phyloP scores from a whole-genome alignment of 2,888 invertebrate species.

The Eristalinus sepulchralis region DNA sequence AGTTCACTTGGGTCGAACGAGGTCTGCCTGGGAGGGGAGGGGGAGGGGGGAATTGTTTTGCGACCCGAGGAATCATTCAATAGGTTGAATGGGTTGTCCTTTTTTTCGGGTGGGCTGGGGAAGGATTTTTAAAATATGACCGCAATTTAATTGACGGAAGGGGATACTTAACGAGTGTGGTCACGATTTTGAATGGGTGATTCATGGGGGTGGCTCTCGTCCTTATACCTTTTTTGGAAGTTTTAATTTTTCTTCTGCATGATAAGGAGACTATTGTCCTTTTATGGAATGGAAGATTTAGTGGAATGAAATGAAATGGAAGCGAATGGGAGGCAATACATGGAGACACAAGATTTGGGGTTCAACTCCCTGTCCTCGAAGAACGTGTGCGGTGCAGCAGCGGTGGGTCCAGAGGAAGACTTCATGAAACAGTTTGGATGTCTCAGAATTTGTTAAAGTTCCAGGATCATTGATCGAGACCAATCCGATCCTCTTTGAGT shows the following conservation, averaged over 20 bases:
- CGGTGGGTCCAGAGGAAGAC: too few relatives aligned
- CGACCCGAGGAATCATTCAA: conserved; percentile 52
- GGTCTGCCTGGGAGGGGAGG: conserved; percentile 20
- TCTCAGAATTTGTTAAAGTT: too few relatives aligned
- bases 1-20: conserved; percentile 45
- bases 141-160: conserved; percentile 29
- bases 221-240: not conserved
- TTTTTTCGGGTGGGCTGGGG: not conserved
- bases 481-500: too few relatives aligned
- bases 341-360: too few relatives aligned
- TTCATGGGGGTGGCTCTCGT: not conserved
- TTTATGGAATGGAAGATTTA: too few relatives aligned
- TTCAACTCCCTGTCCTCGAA: too few relatives aligned
- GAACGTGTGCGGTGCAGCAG: too few relatives aligned
- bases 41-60: conserved; percentile 40
- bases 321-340: too few relatives aligned
- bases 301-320: too few relatives aligned
- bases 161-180: conserved; percentile 15
- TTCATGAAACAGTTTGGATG: too few relatives aligned
- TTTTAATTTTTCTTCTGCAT: too few relatives aligned
- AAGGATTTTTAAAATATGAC: conserved; percentile 38
- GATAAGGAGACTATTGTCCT: not conserved
- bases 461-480: too few relatives aligned
- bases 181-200: not conserved
- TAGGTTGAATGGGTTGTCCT: conserved; percentile 13